Evolutionary conservation across 2,113 vertebrate genomes (phyloP).

Genomic region (Hucho hucho): DNA sequence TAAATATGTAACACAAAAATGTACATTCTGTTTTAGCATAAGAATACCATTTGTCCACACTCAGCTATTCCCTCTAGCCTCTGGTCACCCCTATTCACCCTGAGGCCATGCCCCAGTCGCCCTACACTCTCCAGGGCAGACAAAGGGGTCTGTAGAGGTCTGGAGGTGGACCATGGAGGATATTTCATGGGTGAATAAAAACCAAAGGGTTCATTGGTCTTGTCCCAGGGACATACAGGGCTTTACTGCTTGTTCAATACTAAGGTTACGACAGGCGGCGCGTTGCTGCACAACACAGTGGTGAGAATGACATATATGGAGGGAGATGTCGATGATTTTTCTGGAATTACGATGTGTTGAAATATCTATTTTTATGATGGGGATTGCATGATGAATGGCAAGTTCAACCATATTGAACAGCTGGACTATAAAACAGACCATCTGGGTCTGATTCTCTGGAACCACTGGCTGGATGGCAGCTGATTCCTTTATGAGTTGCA

Average conservation of each 20-base stretch:
- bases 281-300: background rate
- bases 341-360: background rate
- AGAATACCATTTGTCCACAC: background rate
- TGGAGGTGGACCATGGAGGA: background rate
- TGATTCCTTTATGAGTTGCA: too few species aligned
- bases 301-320: background rate
- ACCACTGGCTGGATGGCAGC: too few species aligned
- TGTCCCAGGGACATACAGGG: background rate
- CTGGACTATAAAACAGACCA: background rate
- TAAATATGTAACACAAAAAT: too few species aligned
- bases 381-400: background rate
- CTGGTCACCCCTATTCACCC: background rate
- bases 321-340: background rate
- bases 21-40: too few species aligned
- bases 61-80: background rate
- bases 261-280: background rate
- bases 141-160: background rate
- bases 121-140: background rate
- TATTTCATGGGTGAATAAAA: background rate
- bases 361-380: background rate
- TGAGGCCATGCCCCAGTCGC: background rate
- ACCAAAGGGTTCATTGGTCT: too few species aligned
- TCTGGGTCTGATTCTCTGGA: too few species aligned
- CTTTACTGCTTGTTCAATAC: background rate
- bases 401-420: background rate